Base-by-base conservation (phyloP, 2,797 vertebrate species). In the Salmo trutta region DNA sequence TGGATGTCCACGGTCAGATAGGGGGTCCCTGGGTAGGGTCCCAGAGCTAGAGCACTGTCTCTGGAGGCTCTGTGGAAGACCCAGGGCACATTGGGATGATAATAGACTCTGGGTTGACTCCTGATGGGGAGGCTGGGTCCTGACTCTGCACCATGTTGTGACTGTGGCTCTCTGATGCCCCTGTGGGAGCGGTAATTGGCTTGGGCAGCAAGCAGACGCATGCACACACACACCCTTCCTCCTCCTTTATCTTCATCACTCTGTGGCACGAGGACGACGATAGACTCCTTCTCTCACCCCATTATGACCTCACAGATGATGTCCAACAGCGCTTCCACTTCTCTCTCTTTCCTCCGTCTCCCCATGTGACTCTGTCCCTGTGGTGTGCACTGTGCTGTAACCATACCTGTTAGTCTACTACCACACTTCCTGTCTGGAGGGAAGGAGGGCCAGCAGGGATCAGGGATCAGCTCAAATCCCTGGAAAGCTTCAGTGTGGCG, bases 281-380 rank as follows among this genome's bases (percentile, higher is more conserved):
- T 19, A 56, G 16, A 56, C 5, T 56, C n/a, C 51, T 71, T 47
- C 70, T 53, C 47, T 53, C 14, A 53, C 70, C 12, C 15, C 14
- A 15, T 27, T 3, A 24, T 14, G 65, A 66, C 59, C 29, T 29
- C 27, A 67, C 53, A 56, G 53, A 17, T 19, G 53, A 54, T 19
- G 53, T 54, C 53, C 53, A 16, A 19, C 53, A 54, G 17, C 17
- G 19, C 19, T 56, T 21, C 56, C 0, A 21, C 24, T 16, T 12
- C 24, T 76, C 54, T 52, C 73, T 77, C 41, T 69, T 56, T 69
- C 47, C 7, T 54, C 51, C 41, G 33, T 75, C 24, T 80, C 54
- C 67, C 41, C 56, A n/a, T 41, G 36, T 41, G 36, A 41, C 36
- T 41, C 36, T 41, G 36, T 14, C 36, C 74, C 72, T 47, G 52